Conservation (phyloP, 2,888 invertebrate genomes). For the Baccha elongata region DNA sequence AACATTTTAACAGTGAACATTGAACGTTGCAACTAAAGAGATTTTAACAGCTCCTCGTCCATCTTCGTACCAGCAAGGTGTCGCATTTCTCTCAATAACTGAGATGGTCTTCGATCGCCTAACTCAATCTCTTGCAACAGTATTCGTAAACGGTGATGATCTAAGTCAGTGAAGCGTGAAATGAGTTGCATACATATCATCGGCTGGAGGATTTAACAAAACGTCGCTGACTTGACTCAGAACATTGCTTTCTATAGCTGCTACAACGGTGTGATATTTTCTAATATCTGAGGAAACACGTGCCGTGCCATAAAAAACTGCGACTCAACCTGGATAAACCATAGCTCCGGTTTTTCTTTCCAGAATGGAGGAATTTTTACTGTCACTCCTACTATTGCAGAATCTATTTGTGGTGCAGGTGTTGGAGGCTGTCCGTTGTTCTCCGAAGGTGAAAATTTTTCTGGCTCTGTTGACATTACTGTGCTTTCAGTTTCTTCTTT, state of each 20-base stretch:
- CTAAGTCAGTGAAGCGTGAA: not conserved
- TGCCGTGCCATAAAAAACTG: slow-evolving; percentile 3
- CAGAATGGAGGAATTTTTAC: slow-evolving; percentile 35
- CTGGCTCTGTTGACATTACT: too few relatives aligned
- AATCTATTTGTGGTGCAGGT: too few relatives aligned
- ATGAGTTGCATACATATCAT: too few relatives aligned
- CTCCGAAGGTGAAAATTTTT: too few relatives aligned
- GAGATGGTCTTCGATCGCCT: not conserved
- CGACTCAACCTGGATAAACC: slow-evolving; percentile 75
- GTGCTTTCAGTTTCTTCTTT: not conserved
- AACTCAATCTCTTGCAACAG: not conserved
- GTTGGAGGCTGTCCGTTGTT: too few relatives aligned
- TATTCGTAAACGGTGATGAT: not conserved
- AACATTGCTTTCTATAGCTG: not conserved
- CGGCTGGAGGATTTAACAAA: too few relatives aligned
- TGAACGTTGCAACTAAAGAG: slow-evolving; percentile 74
- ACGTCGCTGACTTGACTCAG: too few relatives aligned
- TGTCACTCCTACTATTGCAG: not conserved
- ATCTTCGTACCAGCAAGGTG: not conserved
- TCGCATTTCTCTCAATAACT: not conserved
- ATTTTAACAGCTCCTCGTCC: slow-evolving; percentile 46
- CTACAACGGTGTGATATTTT: slow-evolving; percentile 16
- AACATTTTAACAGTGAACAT: too few relatives aligned
- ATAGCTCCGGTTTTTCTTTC: slow-evolving; percentile 58
- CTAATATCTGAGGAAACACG: not conserved